Conservation (phyloP, 2,113 vertebrate species). For the Balaeniceps rex region DNA sequence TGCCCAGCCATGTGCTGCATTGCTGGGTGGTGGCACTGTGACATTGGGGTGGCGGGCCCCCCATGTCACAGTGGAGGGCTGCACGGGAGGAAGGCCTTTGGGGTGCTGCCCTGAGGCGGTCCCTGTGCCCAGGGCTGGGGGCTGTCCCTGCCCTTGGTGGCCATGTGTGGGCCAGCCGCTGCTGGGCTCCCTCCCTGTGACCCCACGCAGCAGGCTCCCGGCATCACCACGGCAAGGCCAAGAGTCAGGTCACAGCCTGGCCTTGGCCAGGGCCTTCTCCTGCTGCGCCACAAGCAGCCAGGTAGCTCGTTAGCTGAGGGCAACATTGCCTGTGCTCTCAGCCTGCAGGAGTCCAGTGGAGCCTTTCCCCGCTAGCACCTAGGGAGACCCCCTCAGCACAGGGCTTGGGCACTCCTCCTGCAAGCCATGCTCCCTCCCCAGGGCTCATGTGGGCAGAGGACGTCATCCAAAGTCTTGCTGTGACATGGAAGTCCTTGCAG, state of each 20-base stretch:
- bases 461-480: too few species aligned
- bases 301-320: neutral
- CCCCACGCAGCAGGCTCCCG: too few species aligned
- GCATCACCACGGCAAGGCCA: neutral
- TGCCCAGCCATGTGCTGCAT: too few species aligned
- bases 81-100: neutral
- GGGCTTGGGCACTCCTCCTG: rapidly evolving
- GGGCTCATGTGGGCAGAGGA: neutral
- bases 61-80: neutral
- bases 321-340: neutral
- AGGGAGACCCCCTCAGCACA: neutral
- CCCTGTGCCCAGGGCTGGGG: too few species aligned
- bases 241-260: neutral
- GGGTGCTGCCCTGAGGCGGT: neutral
- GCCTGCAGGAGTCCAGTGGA: neutral
- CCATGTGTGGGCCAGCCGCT: too few species aligned
- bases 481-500: neutral
- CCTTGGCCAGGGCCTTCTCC: too few species aligned
- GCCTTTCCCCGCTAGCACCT: neutral
- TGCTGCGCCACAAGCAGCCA: neutral
- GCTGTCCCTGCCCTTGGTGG: too few species aligned
- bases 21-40: too few species aligned
- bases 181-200: neutral
- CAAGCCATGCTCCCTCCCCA: too few species aligned
- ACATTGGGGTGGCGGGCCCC: neutral